Evolutionary conservation across 92 coral and sea anemone genomes (phyloP).

Genomic region (Paramuricea clavata): DNA sequence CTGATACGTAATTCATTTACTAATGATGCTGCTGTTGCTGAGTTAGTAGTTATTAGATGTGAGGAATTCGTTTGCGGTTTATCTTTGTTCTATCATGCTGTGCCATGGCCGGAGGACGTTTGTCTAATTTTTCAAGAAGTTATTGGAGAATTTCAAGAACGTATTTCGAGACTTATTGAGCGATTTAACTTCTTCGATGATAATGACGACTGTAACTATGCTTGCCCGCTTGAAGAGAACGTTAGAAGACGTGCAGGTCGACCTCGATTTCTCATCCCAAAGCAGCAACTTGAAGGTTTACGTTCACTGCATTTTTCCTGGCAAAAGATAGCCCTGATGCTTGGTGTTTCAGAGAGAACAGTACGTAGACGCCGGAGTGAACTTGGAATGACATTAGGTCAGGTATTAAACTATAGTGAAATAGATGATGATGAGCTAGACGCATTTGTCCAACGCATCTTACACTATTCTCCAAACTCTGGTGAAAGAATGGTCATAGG

Average conservation of each 20-base stretch:
- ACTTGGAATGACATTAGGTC: conserved; percentile 6
- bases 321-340: neutral
- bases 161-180: conserved; percentile 21
- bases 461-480: conserved; percentile 21
- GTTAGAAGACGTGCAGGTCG: neutral
- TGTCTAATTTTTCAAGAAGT: conserved; percentile 24
- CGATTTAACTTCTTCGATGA: conserved; percentile 1
- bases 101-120: neutral
- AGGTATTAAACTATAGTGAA: conserved; percentile 4
- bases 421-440: conserved; percentile 8
- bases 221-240: conserved; percentile 12
- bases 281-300: conserved; percentile 3
- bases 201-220: neutral
- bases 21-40: conserved; percentile 16
- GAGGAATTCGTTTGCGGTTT: conserved; percentile 4
- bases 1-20: conserved; percentile 13
- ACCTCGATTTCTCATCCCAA: conserved; percentile 13
- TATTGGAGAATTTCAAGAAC: conserved; percentile 22
- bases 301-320: conserved; percentile 11
- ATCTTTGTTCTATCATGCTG: neutral
- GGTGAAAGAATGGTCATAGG: conserved; percentile 55
- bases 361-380: neutral
- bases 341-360: conserved; percentile 19
- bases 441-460: conserved; percentile 6
- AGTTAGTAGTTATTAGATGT: conserved; percentile 12